Evolutionary conservation across 1,140 invertebrate species (phyloP).

Genomic region (Geopemphigus sp.): DNA sequence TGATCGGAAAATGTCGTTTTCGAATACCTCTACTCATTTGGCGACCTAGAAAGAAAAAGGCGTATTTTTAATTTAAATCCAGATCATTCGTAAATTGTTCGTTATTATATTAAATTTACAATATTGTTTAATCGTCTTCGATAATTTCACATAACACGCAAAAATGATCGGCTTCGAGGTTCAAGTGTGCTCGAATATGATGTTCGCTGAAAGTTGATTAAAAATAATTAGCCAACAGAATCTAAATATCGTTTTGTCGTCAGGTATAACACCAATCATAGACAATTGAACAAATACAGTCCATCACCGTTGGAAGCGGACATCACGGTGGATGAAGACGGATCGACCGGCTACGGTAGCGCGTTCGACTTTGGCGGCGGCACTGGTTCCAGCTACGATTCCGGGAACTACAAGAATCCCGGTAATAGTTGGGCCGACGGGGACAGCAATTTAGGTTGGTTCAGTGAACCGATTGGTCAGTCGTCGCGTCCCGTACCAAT

Average conservation of each 20-base stretch:
- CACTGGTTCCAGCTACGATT: neutral
- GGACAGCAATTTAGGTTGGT: constrained; percentile 12
- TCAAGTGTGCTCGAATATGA: too few relatives aligned
- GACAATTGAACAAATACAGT: constrained; percentile 32
- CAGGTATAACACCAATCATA: constrained; percentile 31
- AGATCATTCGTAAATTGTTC: too few relatives aligned
- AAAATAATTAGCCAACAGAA: neutral
- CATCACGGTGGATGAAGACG: constrained; percentile 9
- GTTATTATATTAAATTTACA: too few relatives aligned
- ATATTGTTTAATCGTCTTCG: too few relatives aligned
- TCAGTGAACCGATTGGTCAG: neutral
- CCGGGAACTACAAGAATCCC: neutral
- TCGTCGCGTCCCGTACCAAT: constrained; percentile 8
- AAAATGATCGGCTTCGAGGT: too few relatives aligned
- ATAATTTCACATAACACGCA: too few relatives aligned
- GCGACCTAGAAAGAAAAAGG: too few relatives aligned
- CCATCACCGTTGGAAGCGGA: neutral
- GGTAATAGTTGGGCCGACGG: neutral
- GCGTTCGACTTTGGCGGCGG: neutral
- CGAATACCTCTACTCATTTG: too few relatives aligned
- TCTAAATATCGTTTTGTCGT: too few relatives aligned
- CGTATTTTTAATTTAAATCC: too few relatives aligned
- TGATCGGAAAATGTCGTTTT: too few relatives aligned
- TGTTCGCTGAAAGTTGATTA: too few relatives aligned
- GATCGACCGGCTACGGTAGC: constrained; percentile 15